Evolutionary conservation across 1,140 invertebrate genomes (phyloP), one percentile per base, ranked within the genome.

Genomic region (Drosophila fuyamai): DNA sequence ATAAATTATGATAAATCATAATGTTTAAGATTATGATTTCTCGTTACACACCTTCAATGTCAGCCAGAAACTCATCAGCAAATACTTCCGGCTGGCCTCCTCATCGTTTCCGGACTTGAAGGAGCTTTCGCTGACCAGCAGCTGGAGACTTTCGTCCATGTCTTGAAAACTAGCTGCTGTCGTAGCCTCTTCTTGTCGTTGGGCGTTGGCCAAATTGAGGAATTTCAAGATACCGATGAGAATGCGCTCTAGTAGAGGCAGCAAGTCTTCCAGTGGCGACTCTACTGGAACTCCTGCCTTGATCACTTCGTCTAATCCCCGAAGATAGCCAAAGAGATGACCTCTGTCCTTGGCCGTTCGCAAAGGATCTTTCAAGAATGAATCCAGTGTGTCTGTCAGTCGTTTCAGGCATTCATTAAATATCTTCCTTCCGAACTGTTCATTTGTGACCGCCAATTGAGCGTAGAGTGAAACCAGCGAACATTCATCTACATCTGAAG

Each of bases 21-120:
- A 29, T 13, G 1, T 35, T 1, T 2, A 29, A 5, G 5, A 18
- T 5, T 5, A 14, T 1, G 2, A 23, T 5, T 36, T 29, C 2
- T 48, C 1, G 5, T 3, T 6, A 83, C 63, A 72, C 93, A 96
- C 96, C 94, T 96, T 97, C 14, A 97, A 93, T 76, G 95, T 97
- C 71, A 96, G 93, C 96, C 96, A 97, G 77, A 97, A 96, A 84
- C 76, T 97, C 94, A 72, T 95, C 81, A 93, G 96, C 94, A 93
- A 96, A 94, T 63, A 96, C 93, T 59, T 94, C 93, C 58, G 94
- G 94, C 67, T 96, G 79, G 82, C 92, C 92, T 66, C 92, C 65
- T 47, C 61, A 66, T 93, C 32, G 4, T 91, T 48, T 66, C 60
- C 51, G 18, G 46, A 36, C 46, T 83, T 74, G 16, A 85, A 83